Conservation (phyloP, 2,888 invertebrate genomes). For the Chrysopilus asiliformis region DNA sequence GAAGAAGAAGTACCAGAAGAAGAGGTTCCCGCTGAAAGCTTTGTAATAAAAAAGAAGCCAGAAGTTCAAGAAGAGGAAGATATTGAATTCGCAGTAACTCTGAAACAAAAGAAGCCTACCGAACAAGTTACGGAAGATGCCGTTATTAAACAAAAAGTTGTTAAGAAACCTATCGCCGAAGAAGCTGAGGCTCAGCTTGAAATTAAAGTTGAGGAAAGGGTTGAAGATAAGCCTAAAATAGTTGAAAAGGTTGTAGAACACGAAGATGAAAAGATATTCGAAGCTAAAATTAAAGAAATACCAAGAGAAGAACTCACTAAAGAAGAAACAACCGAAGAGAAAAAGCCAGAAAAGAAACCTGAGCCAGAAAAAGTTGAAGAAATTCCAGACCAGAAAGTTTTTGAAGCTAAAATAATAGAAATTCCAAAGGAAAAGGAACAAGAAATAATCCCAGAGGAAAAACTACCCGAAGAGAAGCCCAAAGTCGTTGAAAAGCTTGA, state of each 20-base stretch:
- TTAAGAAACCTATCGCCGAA: constrained; percentile 21
- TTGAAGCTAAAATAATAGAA: constrained; percentile 9
- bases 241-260: constrained; percentile 6
- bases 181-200: constrained; percentile 3
- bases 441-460: constrained; percentile 17
- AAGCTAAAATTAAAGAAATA: background rate
- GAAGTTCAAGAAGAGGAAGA: constrained; percentile 7
- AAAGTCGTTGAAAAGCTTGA: constrained; percentile 24
- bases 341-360: background rate
- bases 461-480: constrained; percentile 20
- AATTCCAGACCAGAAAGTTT: constrained; percentile 17
- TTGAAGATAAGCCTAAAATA: constrained; percentile 1
- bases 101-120: constrained; percentile 4
- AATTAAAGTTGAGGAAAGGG: constrained; percentile 1
- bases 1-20: constrained; percentile 17
- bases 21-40: constrained; percentile 15
- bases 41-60: constrained; percentile 8
- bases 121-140: constrained; percentile 21
- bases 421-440: too few relatives aligned
- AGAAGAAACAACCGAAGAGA: background rate
- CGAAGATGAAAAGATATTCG: constrained; percentile 19
- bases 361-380: background rate
- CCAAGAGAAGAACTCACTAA: background rate
- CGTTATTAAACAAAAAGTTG: constrained; percentile 28
- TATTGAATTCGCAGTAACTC: constrained; percentile 7